These are phyloP conservation scores for Cynaeus angustus DNA, from an alignment of 2,888 invertebrate genomes.

Conservation along the genomic window DNA sequence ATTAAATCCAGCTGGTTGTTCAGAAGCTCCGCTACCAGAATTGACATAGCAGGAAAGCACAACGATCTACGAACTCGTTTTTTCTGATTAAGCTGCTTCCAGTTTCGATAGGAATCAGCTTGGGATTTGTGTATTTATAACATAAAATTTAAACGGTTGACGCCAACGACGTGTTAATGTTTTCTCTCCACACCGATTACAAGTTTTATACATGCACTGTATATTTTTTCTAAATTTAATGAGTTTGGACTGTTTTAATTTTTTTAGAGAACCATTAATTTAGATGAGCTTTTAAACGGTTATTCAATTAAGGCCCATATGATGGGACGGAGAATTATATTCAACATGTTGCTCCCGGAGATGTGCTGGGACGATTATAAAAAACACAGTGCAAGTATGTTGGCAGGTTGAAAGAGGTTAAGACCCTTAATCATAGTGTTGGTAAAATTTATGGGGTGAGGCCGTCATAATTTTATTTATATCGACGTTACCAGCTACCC, in stretches of 20 bases:
- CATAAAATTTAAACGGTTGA: conserved; percentile 36
- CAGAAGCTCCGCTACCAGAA: conserved; percentile 1
- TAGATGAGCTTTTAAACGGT: conserved; percentile 38
- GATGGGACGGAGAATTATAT: conserved; percentile 51
- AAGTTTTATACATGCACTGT: conserved; percentile 35
- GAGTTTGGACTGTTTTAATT: conserved; percentile 32
- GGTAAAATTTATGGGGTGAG: conserved; percentile 63
- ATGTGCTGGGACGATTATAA: conserved; percentile 52
- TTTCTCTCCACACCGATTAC: conserved; percentile 40
- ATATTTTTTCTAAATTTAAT: conserved; percentile 41
- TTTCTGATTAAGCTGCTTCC: background rate
- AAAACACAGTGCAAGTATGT: conserved; percentile 56
- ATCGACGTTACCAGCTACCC: conserved; percentile 60
- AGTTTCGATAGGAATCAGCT: conserved; percentile 14
- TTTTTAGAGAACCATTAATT: conserved; percentile 40
- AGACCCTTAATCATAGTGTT: conserved; percentile 63
- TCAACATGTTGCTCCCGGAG: conserved; percentile 56
- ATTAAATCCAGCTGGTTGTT: conserved; percentile 19
- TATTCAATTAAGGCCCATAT: conserved; percentile 36
- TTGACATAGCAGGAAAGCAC: background rate
- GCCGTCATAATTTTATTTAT: conserved; percentile 63
- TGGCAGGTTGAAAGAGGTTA: conserved; percentile 58
- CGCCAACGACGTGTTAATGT: conserved; percentile 45
- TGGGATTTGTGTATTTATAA: conserved; percentile 34
- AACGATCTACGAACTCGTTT: background rate